Evolutionary conservation across 2,888 invertebrate species (phyloP), one percentile per base, ranked within the genome.

Genomic region (Parnassius mnemosyne): DNA sequence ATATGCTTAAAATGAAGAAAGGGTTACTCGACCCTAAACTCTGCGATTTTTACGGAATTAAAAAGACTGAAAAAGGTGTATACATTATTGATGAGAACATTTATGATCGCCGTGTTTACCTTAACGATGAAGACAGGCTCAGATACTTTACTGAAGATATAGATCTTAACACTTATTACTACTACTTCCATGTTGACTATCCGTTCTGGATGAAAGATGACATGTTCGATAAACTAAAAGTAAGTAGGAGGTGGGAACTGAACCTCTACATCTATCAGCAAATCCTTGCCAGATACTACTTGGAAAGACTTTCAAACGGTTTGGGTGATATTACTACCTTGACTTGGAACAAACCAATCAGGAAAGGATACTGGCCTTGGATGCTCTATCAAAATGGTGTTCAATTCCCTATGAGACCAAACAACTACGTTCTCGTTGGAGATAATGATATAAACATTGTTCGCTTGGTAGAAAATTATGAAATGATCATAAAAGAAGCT

Each of bases 121-220:
- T 92, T 52, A 92, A 92, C 70, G 83, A 86, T 1, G 94, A 94
- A 69, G 92, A 93, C 75, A 90, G 81, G 57, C 83, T 94, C 25
- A 91, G 93, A 64, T 94, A 94, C 79, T 94, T 94, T 80, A 93
- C 93, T 12, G 94, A 94, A 78, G 94, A 94, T 71, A 92, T 94
- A 69, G 94, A 93, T 63, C 84, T 94, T 10, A 94, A 94, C 80
- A 84, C 91, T 7, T 94, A 92, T 78, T 94, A 94, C 77, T 93
- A 92, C 80, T 93, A 92, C 80, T 93, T 93, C 89, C 92, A 94
- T 68, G 78, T 92, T 60, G 92, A 93, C 67, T 92, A 87, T 72
- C 94, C 94, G n/a, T 94, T 93, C 89, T 94, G 94, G 93, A 87
- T 94, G 89, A 89, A 86, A 52, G 85, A 89, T 57, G 82, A 84